Evolutionary conservation across 2,888 invertebrate genomes (phyloP).

Genomic region (Tholera decimalis): DNA sequence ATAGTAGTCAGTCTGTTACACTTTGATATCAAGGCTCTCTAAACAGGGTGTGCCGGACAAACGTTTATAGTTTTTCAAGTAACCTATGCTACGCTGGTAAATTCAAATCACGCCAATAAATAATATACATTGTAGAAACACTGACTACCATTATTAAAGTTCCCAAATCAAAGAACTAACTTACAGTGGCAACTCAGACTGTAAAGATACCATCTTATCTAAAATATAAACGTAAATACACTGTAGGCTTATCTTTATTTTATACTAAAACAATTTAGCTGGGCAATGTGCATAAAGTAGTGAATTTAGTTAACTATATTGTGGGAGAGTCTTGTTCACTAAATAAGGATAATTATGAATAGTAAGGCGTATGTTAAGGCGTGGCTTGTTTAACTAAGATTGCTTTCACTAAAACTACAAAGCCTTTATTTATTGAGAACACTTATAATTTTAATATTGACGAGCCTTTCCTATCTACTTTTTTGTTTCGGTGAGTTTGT

Average conservation of each 20-base stretch:
- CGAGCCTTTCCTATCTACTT: too few relatives aligned
- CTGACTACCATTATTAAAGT: neutral
- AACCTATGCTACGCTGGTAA: neutral
- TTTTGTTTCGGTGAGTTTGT: too few relatives aligned
- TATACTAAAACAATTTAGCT: slow-evolving; percentile 34
- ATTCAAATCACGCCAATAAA: neutral
- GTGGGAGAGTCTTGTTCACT: slow-evolving; percentile 21
- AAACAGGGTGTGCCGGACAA: neutral
- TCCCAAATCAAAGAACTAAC: slow-evolving; percentile 10
- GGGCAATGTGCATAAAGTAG: slow-evolving; percentile 37
- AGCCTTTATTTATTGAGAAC: too few relatives aligned
- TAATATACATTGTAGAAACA: neutral
- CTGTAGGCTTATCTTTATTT: slow-evolving; percentile 45
- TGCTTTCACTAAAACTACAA: neutral
- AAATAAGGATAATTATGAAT: slow-evolving; percentile 49
- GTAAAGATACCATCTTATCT: slow-evolving; percentile 42
- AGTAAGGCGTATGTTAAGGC: neutral
- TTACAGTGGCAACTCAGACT: slow-evolving; percentile 16
- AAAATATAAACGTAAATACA: slow-evolving; percentile 36
- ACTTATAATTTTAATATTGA: too few relatives aligned
- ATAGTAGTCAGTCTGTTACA: neutral
- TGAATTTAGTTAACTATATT: slow-evolving; percentile 35
- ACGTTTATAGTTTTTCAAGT: too few relatives aligned
- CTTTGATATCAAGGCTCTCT: too few relatives aligned
- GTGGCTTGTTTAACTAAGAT: neutral